These are phyloP conservation scores for human DNA, from an alignment of 2,113 vertebrate species.

Conservation along the genomic window DNA sequence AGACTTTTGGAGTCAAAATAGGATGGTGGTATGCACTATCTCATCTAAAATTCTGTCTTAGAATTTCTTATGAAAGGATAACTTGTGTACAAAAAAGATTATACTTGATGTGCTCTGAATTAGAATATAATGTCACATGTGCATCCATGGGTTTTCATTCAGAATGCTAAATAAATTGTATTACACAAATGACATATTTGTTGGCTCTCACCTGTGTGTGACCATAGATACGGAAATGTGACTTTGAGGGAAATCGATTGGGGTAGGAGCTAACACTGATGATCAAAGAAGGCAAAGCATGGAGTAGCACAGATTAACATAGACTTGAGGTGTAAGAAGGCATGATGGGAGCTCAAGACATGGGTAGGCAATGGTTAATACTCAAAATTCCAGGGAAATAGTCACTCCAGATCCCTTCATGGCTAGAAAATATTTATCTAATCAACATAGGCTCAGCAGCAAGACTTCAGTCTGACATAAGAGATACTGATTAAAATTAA, in stretches of 20 bases:
- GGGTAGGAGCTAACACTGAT: background rate
- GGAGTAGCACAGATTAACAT: background rate
- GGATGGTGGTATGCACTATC: background rate
- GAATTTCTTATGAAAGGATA: background rate
- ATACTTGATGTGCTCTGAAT: background rate
- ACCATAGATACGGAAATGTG: background rate
- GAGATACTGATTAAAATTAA: background rate
- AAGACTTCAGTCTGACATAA: background rate
- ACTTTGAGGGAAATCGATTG: background rate
- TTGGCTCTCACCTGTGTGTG: background rate
- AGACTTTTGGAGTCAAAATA: background rate
- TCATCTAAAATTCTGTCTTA: background rate
- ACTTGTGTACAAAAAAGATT: background rate
- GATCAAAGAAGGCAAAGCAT: background rate
- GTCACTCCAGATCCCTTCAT: background rate
- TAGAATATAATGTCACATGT: background rate
- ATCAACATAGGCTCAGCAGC: background rate
- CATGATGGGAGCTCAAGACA: background rate
- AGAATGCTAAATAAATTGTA: background rate
- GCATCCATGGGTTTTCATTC: background rate
- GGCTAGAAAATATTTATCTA: background rate
- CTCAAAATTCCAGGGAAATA: background rate
- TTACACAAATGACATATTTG: background rate
- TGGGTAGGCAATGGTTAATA: background rate
- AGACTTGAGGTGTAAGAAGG: background rate